Evolutionary conservation across 1,140 invertebrate genomes (phyloP), one percentile per base, ranked within the genome.

Genomic region (Subanguina moxae): DNA sequence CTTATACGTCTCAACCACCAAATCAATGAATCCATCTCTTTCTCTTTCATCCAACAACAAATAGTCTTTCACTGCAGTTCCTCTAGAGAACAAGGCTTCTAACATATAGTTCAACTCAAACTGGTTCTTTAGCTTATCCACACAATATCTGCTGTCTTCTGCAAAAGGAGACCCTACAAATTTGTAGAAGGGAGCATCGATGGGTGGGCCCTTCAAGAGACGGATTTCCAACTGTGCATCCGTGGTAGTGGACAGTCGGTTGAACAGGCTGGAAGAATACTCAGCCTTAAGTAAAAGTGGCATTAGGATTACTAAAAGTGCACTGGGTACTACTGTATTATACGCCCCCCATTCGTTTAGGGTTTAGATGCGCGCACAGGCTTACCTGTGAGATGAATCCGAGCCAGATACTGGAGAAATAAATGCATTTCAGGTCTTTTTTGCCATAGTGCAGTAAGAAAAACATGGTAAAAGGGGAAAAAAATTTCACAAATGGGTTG

Each of bases 31-130:
- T 38, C 42, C 38, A 19, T 74, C 57, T 15, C 71, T 62, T 15
- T 56, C 25, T 1, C 5, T 19, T 23, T 67, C 70, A 21, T n/a
- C 28, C 7, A 62, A 25, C 38, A 74, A n/a, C 56, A 72, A 67
- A 52, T 74, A 67, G 43, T 72, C 70, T 25, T 76, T 76, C 25
- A 77, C 75, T 27, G 63, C 19, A n/a, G 74, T 30, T 43, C 73
- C 73, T 1, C 75, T 70, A 19, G 73, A 74, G 38, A 77, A 15
- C 30, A 74, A 27, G 11, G 73, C 73, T 45, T 76, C 75, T 11
- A 74, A 23, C 73, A 74, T 77, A 25, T 74, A 74, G n/a, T 30
- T 23, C 28, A 73, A 28, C 23, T 75, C 42, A 48, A 76, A 74
- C 21, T 74, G 56, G 25, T 71, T 59, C 19, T 64, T 45, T 15